Conservation (phyloP, 2,113 vertebrate species). For the Pollachius pollachius region DNA sequence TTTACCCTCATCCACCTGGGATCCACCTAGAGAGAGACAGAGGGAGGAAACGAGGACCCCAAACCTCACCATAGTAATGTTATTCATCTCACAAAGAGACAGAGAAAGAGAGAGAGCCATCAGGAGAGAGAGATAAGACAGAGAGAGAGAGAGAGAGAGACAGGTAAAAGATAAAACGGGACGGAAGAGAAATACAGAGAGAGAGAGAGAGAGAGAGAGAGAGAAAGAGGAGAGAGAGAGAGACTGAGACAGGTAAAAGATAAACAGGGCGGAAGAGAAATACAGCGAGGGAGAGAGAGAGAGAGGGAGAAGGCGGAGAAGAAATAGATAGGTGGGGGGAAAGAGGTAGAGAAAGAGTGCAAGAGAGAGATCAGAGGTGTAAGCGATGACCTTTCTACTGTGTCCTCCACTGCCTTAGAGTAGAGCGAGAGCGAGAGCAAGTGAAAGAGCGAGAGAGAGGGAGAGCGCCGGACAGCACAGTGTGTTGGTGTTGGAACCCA, state of each 20-base stretch:
- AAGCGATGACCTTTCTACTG: too few relatives aligned
- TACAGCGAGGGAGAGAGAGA: too few relatives aligned
- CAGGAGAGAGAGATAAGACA: not conserved
- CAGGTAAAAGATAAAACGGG: not conserved
- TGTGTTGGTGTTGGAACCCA: constrained; percentile 1
- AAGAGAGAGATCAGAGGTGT: not conserved
- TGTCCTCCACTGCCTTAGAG: not conserved
- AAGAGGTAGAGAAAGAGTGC: not conserved
- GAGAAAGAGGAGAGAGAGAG: too few relatives aligned
- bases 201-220: not conserved
- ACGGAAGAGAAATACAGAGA: not conserved
- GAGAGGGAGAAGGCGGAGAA: too few relatives aligned
- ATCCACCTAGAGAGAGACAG: too few relatives aligned
- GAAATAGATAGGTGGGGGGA: too few relatives aligned
- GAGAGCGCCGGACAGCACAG: not conserved
- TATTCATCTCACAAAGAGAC: not conserved
- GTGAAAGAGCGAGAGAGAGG: not conserved
- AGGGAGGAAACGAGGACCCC: too few relatives aligned
- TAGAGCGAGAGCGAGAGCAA: not conserved
- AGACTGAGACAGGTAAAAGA: too few relatives aligned
- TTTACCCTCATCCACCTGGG: too few relatives aligned
- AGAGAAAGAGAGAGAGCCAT: not conserved
- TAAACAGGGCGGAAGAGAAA: too few relatives aligned
- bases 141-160: not conserved
- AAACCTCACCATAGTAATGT: too few relatives aligned